Conservation (phyloP, 2,888 invertebrate species). For the Omphaloscelis lunosa region DNA sequence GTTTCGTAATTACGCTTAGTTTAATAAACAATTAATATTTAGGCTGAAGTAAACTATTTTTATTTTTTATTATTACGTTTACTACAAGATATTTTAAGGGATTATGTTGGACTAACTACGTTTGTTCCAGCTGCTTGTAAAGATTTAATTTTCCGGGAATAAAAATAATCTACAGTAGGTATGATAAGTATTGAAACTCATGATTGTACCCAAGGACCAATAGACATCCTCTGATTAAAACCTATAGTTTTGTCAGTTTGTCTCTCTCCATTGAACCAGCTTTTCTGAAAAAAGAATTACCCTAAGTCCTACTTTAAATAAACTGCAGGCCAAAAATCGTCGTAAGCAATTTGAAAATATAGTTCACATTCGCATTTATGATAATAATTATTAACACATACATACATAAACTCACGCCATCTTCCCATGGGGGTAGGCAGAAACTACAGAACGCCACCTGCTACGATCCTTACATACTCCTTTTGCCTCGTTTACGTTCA, state of each 20-base stretch:
- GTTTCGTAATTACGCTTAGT: slow-evolving; percentile 4
- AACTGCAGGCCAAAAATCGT: neutral
- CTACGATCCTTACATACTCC: no score
- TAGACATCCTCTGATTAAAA: no score
- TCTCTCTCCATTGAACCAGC: neutral
- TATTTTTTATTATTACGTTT: slow-evolving; percentile 9
- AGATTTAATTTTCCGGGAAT: neutral
- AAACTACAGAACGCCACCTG: no score
- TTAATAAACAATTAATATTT: slow-evolving; percentile 28
- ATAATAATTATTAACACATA: neutral
- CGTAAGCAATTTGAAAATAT: neutral
- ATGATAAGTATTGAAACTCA: neutral
- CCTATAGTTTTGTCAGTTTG: neutral
- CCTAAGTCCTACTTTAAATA: neutral
- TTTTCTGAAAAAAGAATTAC: neutral
- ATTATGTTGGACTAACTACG: neutral
- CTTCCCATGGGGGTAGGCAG: no score
- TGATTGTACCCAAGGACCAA: neutral
- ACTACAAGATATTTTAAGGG: neutral
- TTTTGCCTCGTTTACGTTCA: no score
- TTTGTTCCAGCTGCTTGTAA: neutral
- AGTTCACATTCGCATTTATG: neutral
- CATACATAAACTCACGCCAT: no score
- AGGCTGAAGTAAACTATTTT: slow-evolving; percentile 5
- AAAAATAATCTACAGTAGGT: neutral